Percentiles rank a stretch among this genome's conserved stretches.
Conservation (phyloP, 2,888 invertebrate genomes). For the Dolichomitus sp. region DNA sequence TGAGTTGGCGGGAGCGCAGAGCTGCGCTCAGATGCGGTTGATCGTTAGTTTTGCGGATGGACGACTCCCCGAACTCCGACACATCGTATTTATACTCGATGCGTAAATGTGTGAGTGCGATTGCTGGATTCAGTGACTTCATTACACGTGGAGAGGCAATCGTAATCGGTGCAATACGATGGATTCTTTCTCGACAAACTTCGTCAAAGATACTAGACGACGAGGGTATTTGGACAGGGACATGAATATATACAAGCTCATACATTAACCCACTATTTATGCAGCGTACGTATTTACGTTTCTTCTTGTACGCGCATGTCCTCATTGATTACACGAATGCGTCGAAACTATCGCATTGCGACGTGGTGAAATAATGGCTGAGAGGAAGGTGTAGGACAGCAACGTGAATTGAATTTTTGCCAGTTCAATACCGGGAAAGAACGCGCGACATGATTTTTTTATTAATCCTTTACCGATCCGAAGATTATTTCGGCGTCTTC, state of each 20-base stretch:
- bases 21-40: constrained; percentile 15
- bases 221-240: constrained; percentile 11
- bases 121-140: constrained; percentile 51
- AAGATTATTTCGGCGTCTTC: neutral
- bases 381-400: neutral
- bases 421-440: neutral
- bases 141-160: constrained; percentile 42
- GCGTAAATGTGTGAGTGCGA: constrained; percentile 1
- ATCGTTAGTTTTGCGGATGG: constrained; percentile 30
- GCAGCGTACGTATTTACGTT: constrained; percentile 40
- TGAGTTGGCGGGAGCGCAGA: neutral
- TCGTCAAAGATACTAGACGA: constrained; percentile 33
- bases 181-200: neutral
- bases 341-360: constrained; percentile 7
- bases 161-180: constrained; percentile 30
- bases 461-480: neutral
- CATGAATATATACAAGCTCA: neutral
- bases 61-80: constrained; percentile 36
- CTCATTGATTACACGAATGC: constrained; percentile 40
- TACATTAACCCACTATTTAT: constrained; percentile 44
- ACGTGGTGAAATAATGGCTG: neutral
- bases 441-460: neutral
- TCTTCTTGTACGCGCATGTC: constrained; percentile 29
- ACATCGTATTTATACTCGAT: constrained; percentile 61
- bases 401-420: constrained; percentile 31